Percentiles rank a stretch among this genome's conserved stretches.
phyloP scores from a whole-genome alignment of 2,888 invertebrate genomes.

The Heteromurus nitidus region DNA sequence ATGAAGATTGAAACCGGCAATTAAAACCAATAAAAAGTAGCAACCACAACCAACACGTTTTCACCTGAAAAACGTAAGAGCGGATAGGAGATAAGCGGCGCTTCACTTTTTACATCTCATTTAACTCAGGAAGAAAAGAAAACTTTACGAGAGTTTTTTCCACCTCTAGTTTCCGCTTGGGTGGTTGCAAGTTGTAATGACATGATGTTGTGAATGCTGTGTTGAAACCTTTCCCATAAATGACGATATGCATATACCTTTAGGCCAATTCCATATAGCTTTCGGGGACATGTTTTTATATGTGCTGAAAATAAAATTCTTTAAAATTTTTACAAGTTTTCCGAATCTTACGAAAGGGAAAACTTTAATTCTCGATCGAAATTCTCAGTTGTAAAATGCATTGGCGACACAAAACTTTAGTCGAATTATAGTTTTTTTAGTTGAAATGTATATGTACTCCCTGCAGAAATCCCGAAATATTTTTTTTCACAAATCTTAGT shows the following conservation, averaged over 20 bases:
- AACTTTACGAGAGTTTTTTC: conserved; percentile 5
- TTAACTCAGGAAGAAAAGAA: too few relatives aligned
- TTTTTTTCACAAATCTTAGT: not conserved
- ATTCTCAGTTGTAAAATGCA: not conserved
- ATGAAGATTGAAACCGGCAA: conserved; percentile 1
- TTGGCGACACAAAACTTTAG: not conserved
- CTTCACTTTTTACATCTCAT: not conserved
- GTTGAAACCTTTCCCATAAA: not conserved
- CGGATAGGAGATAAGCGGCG: too few relatives aligned
- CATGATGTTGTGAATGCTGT: not conserved
- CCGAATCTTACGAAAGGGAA: not conserved
- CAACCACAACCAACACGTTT: conserved; percentile 2
- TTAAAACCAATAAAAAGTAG: conserved; percentile 6
- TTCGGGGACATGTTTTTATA: too few relatives aligned
- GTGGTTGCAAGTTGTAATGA: too few relatives aligned
- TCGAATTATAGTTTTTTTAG: not conserved
- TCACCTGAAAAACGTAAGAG: not conserved
- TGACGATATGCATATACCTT: too few relatives aligned
- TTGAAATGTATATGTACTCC: not conserved
- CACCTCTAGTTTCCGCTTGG: not conserved
- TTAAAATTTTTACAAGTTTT: not conserved
- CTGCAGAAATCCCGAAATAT: not conserved
- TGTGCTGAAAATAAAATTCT: too few relatives aligned
- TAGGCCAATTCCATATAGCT: too few relatives aligned
- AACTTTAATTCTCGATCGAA: not conserved